These are phyloP conservation scores for Pteromalus puparum DNA, from an alignment of 1,140 invertebrate species.

Conservation along the genomic window DNA sequence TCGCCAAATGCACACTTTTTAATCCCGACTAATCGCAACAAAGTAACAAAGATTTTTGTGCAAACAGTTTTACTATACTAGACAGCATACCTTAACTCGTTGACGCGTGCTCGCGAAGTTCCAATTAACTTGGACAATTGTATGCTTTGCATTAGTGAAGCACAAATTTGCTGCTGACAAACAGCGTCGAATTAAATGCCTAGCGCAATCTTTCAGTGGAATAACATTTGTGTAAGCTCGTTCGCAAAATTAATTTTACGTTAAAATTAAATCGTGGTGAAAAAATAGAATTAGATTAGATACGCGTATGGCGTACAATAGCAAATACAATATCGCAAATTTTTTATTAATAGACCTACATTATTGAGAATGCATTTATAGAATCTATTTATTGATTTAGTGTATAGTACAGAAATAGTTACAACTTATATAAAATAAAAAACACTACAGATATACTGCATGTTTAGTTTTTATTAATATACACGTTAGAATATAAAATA, in stretches of 20 bases:
- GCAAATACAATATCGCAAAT: too few relatives aligned
- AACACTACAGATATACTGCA: slow-evolving; percentile 8
- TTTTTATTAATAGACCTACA: too few relatives aligned
- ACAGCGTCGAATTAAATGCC: neutral
- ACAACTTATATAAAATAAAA: neutral
- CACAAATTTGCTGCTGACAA: neutral
- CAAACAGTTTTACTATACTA: too few relatives aligned
- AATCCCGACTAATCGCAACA: too few relatives aligned
- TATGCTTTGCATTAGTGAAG: neutral
- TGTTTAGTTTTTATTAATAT: slow-evolving; percentile 1
- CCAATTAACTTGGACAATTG: slow-evolving; percentile 15
- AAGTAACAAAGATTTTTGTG: too few relatives aligned
- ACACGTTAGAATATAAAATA: neutral
- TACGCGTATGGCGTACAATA: too few relatives aligned
- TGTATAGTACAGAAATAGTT: neutral
- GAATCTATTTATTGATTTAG: too few relatives aligned
- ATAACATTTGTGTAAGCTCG: too few relatives aligned
- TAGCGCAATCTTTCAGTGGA: neutral
- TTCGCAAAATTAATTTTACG: neutral
- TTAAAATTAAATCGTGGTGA: too few relatives aligned
- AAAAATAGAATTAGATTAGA: too few relatives aligned
- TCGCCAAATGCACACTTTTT: too few relatives aligned
- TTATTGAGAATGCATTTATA: too few relatives aligned
- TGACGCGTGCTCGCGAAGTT: neutral
- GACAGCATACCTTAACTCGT: neutral